Evolutionary conservation across 2,113 vertebrate genomes (phyloP), one percentile per base, ranked within the genome.

Genomic region (Pagrus major): DNA sequence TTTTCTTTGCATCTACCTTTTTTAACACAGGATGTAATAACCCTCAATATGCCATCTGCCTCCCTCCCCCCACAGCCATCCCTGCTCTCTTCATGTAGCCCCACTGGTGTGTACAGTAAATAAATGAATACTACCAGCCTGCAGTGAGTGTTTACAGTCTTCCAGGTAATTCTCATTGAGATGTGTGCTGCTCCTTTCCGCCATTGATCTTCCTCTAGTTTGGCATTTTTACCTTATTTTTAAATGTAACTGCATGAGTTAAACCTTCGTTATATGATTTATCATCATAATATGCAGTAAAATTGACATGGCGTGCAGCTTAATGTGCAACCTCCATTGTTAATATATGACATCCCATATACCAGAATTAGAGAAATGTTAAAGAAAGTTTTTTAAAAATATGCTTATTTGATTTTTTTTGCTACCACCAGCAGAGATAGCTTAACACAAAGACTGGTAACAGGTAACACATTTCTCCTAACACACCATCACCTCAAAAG

Each of bases 1-100:
- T 79, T 25, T 61, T 59, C 37, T 88, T 37, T 51, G 59, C 64
- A 5, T 51, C 58, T 76, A 55, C 3, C 31, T 25, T 78, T 51
- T 59, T 67, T 25, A 58, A 42, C 54, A 46, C 67, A 33, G 51
- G 49, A 37, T 82, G 81, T 65, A 74, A 87, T 79, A 73, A 71
- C 69, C 31, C 78, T 78, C 52, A 41, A 60, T 76, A 63, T 85
- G 44, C 85, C 82, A 70, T 81, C 81, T 87, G 69, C 76, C 47
- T 72, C 63, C 56, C 25, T 61, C 25, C 56, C 52, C 52, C 66
- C 31, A 20, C 66, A 72, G 78, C 71, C 66, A 55, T 55, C 21
- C 7, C 15, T 27, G 72, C 56, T 71, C 80, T 64, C 29, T 41
- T 59, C 46, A 12, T 25, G 49, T 46, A 21, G 60, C 49, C 54